A percentile compares a stretch with the other conserved stretches of the same genome.
These are phyloP conservation scores for Corythornis leucogaster DNA, from an alignment of 2,797 vertebrate species.

Conservation along the genomic window DNA sequence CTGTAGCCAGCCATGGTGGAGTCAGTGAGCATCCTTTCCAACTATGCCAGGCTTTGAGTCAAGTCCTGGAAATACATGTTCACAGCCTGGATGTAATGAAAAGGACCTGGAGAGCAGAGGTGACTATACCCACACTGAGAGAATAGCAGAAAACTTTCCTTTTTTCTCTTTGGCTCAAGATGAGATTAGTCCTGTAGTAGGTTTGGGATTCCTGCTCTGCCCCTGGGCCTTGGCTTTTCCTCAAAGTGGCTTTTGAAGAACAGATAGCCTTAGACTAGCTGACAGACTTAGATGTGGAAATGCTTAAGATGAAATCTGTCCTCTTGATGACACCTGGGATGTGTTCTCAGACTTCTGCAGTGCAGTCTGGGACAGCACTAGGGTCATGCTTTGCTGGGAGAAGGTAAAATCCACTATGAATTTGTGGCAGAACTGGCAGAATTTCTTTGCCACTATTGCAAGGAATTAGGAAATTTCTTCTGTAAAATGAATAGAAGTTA, in stretches of 20 bases:
- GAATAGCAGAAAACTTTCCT: neutral
- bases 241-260: neutral
- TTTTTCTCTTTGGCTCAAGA: neutral
- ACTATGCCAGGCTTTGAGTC: accelerated
- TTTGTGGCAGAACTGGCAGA: neutral
- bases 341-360: neutral
- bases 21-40: neutral
- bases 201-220: neutral
- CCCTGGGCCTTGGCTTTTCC: neutral
- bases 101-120: neutral
- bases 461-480: neutral
- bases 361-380: neutral
- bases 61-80: neutral
- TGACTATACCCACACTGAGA: accelerated
- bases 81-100: neutral
- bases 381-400: neutral
- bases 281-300: neutral
- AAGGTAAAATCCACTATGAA: neutral
- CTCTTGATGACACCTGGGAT: neutral
- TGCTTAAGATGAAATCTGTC: neutral
- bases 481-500: neutral
- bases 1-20: neutral
- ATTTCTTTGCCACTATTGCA: neutral
- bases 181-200: neutral
- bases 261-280: neutral